Conservation (phyloP, 2,113 vertebrate species). For the Podocnemis expansa region DNA sequence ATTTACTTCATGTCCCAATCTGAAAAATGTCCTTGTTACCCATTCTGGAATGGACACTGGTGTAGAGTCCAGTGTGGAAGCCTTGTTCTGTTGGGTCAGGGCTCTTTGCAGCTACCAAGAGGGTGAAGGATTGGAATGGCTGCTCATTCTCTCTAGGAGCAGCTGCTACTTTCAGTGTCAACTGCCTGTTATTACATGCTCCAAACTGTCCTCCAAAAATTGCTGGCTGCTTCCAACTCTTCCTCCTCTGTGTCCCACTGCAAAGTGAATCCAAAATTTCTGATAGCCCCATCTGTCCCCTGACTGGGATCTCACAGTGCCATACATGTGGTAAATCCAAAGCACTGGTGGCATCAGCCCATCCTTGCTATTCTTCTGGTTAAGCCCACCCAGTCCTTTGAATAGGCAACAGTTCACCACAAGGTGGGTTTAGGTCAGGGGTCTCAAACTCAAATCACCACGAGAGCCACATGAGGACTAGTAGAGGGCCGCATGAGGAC, state of each 20-base stretch:
- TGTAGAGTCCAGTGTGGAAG: background rate
- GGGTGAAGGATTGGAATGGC: background rate
- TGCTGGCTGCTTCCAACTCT: background rate
- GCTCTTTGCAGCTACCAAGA: background rate
- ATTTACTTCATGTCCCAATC: background rate
- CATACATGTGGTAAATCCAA: background rate
- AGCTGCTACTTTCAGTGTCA: background rate
- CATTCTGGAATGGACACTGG: background rate
- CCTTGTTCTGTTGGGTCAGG: background rate
- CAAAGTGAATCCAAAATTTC: background rate
- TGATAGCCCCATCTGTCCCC: background rate
- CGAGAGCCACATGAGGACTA: no score
- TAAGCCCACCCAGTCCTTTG: background rate
- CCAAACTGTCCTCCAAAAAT: background rate
- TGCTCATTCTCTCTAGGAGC: background rate
- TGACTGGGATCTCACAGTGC: background rate
- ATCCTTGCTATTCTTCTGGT: background rate
- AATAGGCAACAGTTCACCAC: background rate
- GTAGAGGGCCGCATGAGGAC: no score
- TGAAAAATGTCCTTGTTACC: background rate
- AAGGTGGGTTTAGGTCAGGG: accelerated
- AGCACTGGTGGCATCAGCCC: background rate
- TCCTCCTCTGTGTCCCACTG: background rate
- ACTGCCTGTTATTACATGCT: background rate
- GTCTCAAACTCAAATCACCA: no score